These are phyloP conservation scores for Proteles cristata DNA, from an alignment of 2,113 vertebrate genomes.

Conservation along the genomic window DNA sequence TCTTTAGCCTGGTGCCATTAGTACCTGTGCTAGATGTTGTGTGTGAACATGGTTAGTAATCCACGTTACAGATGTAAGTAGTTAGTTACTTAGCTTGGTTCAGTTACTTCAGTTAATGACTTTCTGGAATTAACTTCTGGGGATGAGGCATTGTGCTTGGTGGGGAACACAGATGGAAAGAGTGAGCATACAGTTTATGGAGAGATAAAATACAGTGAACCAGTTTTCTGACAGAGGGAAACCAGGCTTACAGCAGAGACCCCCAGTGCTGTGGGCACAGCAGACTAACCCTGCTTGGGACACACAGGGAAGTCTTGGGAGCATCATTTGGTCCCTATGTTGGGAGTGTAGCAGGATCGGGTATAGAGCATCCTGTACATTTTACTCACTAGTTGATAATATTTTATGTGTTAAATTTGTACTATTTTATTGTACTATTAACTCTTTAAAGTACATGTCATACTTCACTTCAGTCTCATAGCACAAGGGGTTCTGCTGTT, in stretches of 20 bases:
- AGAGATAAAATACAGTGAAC: background rate
- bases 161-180: background rate
- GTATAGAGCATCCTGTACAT: background rate
- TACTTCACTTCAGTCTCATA: background rate
- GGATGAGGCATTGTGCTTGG: background rate
- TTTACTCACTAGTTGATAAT: constrained; percentile 6
- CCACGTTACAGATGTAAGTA: background rate
- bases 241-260: background rate
- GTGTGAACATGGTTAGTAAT: background rate
- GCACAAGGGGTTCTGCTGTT: background rate
- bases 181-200: background rate
- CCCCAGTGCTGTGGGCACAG: background rate
- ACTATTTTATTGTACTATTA: constrained; percentile 12
- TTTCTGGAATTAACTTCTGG: constrained; percentile 19
- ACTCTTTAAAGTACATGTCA: background rate
- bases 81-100: background rate
- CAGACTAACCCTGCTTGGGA: background rate
- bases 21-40: background rate
- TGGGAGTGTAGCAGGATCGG: background rate
- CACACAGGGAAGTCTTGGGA: background rate
- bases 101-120: background rate
- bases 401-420: background rate
- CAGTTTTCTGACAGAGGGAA: background rate
- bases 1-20: background rate
- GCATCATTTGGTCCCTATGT: background rate